Evolutionary conservation across 2,113 vertebrate genomes (phyloP), one percentile per base, ranked within the genome.

Genomic region (Euleptes europaea): DNA sequence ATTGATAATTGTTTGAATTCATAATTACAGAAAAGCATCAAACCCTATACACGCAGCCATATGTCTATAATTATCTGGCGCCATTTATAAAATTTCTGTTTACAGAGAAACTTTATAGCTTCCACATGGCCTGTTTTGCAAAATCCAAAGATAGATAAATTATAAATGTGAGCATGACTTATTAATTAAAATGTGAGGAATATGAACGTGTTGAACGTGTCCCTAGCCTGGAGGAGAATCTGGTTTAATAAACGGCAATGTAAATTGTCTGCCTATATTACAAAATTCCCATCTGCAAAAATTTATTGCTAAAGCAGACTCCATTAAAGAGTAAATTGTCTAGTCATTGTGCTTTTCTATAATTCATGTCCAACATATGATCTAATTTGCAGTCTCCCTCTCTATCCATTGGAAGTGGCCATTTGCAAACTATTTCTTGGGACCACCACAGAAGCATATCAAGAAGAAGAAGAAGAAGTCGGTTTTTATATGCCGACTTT

Each of bases 71-170:
- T 87, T 86, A 86, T 38, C 86, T 13, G 54, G 65, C 4, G 71
- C 33, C 12, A 75, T 57, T 77, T 84, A 69, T 54, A 54, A 40
- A 77, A 79, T 89, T 86, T 67, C 65, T 70, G 65, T 78, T 91
- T 78, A 78, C 80, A 84, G 90, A 83, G 28, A 84, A n/a, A 63
- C 57, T 82, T 44, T 78, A 44, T 82, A n/a, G 86, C 7, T 83
- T 90, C 35, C 3, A 73, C 9, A 76, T 76, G 1, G 38, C 44
- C 71, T 83, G 80, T 31, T 66, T 72, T 84, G 15, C 79, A 69
- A 73, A 65, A 84, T 65, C 57, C 12, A 87, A 91, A 81, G 33
- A 51, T 40, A 79, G 66, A 42, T 86, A 86, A 93, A 88, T 54
- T 75, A 89, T 72, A 19, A 86, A 86, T 82, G 33, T 77, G 1